These are phyloP conservation scores for Paramuricea clavata DNA, from an alignment of 92 coral and sea anemone species.

Conservation along the genomic window DNA sequence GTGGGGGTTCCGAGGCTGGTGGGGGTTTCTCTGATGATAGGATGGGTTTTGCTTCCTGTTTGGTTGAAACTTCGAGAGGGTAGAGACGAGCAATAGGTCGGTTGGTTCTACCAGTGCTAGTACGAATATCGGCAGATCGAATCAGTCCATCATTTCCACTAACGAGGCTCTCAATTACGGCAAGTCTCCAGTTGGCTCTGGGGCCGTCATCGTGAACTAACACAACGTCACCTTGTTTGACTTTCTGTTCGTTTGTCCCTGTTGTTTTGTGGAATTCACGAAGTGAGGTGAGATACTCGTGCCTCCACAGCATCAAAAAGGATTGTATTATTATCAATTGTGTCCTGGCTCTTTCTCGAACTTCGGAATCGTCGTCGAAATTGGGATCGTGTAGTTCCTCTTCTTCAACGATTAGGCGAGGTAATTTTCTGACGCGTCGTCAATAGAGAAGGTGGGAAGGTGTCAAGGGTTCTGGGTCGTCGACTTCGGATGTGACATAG, in stretches of 20 bases:
- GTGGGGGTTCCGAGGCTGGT: no score
- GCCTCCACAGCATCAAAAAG: background rate
- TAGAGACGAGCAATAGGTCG: conserved; percentile 32
- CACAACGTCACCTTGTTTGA: conserved; percentile 56
- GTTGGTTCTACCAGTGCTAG: conserved; percentile 51
- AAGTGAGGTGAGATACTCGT: background rate
- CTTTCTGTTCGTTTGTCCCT: conserved; percentile 44
- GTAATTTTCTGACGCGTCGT: background rate
- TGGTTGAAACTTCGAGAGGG: no score
- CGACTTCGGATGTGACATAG: background rate
- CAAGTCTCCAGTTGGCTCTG: conserved; percentile 56
- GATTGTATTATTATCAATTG: background rate
- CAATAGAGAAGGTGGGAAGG: conserved; percentile 39
- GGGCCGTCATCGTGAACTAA: conserved; percentile 59
- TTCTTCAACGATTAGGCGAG: background rate
- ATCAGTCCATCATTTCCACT: conserved; percentile 66
- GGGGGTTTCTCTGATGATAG: no score
- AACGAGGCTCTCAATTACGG: no score
- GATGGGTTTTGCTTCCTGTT: no score
- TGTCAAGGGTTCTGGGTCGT: conserved; percentile 40
- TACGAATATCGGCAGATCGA: conserved; percentile 61
- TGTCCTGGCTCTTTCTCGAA: no score
- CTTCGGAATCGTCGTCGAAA: background rate
- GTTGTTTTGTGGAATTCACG: conserved; percentile 53
- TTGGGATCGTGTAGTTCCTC: background rate